A percentile compares a stretch with the other conserved stretches of the same genome.
Evolutionary conservation across 1,140 invertebrate genomes (phyloP).

Genomic region (Zaprionus ghesquierei): DNA sequence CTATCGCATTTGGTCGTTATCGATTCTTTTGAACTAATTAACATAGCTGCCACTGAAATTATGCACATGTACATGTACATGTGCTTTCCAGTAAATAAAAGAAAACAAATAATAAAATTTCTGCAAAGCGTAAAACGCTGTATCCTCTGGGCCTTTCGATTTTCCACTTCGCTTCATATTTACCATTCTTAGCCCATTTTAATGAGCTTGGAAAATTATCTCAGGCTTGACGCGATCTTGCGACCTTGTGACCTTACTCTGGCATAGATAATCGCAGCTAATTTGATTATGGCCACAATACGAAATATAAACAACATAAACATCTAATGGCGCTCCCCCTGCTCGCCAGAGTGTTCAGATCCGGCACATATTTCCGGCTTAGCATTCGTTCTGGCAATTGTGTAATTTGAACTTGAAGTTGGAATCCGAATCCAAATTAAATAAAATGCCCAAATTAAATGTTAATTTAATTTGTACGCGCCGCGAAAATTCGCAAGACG

Average conservation of each 20-base stretch:
- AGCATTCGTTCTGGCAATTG: constrained; percentile 18
- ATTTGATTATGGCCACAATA: constrained; percentile 29
- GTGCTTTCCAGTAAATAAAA: too few species aligned
- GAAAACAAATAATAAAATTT: too few species aligned
- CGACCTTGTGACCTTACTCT: background rate
- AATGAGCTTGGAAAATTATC: constrained; percentile 8
- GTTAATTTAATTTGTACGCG: constrained; percentile 10
- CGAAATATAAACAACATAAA: background rate
- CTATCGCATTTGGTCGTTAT: too few species aligned
- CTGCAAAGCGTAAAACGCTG: too few species aligned
- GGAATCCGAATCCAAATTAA: background rate
- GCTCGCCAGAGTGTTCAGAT: background rate
- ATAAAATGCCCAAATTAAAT: constrained; percentile 14
- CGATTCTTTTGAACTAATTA: too few species aligned
- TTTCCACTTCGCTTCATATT: background rate
- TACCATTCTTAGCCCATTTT: background rate
- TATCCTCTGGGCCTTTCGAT: too few species aligned
- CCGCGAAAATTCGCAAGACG: background rate
- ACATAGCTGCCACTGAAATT: too few species aligned
- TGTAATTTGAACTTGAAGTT: constrained; percentile 39
- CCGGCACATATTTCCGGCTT: constrained; percentile 24
- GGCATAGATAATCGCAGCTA: constrained; percentile 33
- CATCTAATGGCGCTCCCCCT: too few species aligned
- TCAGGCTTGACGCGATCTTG: constrained; percentile 9
- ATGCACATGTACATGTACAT: too few species aligned